Conservation (phyloP, 2,113 vertebrate genomes). For the Nothocercus julius region DNA sequence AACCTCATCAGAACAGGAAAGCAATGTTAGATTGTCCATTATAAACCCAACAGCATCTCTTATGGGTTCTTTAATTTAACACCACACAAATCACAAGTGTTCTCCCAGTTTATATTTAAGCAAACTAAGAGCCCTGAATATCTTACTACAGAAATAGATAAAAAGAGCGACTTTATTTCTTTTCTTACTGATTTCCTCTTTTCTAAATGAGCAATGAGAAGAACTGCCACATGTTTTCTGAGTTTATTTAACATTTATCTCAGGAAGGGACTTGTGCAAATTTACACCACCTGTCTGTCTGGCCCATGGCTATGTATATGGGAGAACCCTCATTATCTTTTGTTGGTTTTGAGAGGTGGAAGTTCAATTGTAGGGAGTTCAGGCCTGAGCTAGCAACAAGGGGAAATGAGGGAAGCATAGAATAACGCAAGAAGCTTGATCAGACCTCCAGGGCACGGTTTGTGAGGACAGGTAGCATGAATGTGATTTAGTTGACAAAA, state of each 20-base stretch:
- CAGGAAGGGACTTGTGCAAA: not conserved
- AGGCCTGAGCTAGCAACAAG: not conserved
- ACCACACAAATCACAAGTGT: accelerated
- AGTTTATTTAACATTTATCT: not conserved
- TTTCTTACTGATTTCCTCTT: accelerated
- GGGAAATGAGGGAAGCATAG: not conserved
- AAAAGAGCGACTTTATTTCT: accelerated
- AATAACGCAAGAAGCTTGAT: not conserved
- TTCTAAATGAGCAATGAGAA: not conserved
- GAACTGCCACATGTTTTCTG: accelerated
- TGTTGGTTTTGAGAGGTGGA: not conserved
- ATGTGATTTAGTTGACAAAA: accelerated
- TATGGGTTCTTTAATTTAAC: not conserved
- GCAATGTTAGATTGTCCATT: not conserved
- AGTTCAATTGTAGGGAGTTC: not conserved
- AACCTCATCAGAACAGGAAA: not conserved
- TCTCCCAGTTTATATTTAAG: not conserved
- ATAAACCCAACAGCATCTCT: accelerated
- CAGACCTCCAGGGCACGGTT: accelerated
- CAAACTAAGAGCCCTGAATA: accelerated
- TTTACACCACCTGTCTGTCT: not conserved
- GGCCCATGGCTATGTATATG: not conserved
- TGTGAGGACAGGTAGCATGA: not conserved
- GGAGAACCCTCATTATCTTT: accelerated
- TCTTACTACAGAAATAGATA: not conserved